Base-by-base conservation (phyloP, 2,888 invertebrate genomes). In the Petrolisthes cinctipes region DNA sequence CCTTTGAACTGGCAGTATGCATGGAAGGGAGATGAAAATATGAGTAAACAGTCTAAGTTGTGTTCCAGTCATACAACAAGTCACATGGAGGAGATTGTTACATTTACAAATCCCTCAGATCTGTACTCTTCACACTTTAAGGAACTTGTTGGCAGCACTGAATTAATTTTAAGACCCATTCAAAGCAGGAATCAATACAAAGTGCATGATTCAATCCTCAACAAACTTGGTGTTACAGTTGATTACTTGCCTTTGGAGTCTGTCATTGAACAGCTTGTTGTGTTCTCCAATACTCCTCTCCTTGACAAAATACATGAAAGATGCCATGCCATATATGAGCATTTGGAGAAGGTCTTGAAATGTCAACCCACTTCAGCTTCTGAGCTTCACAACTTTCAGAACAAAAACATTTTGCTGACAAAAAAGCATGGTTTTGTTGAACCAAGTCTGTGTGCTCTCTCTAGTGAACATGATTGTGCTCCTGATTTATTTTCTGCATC, bases 401-500 rank as follows among this genome's bases (percentile, higher is more conserved):
- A 78, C 6, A 57, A 86, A 61, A 86, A 86, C 5, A 61, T 82
- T 6, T 61, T 86, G 7, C 5, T 51, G 7, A 86, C 86, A 17
- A 82, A 61, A 61, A 14, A 57, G 11, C 17, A 54, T 82, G 86
- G 86, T 17, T 86, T 86, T 23, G 75, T 23, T 14, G 78, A 56
- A 5, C 82, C 86, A 71, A 73, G 23, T 2, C 54, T 23, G 17
- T 86, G 82, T 86, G 82, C 76, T 23, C 1, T 78, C n/a, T 51
- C 51, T 5, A 66, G 56, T 7, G n/a, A 75, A 14, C 54, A 11
- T 76, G 56, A 86, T 37, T 86, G 86, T 54, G 37, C 86, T 7
- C 86, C 86, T 23, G 86, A 82, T 23, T 78, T 86, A 37, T 86
- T 86, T 23, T 82, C 76, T 54, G 86, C 68, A 23, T 37, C 14